Base-by-base conservation (phyloP, 2,888 invertebrate species). In the Romanomermis culicivorax region DNA sequence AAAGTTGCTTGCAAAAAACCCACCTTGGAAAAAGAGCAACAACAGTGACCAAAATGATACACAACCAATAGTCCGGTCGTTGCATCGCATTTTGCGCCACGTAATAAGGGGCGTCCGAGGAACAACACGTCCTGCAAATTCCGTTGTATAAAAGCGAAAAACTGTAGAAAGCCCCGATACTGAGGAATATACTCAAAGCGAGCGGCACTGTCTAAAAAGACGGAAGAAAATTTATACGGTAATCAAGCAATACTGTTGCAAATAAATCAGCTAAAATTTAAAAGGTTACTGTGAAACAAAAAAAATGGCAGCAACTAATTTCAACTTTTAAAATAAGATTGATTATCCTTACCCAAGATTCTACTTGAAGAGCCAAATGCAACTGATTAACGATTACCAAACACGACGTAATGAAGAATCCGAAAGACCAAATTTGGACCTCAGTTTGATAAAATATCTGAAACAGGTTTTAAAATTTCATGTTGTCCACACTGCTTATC, bases 391-490 rank as follows among this genome's bases (percentile, higher is more conserved):
- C 79, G 65, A 85, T 77, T 68, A 93, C 81, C 67, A 87, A 85
- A 61, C 82, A 79, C 20, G 85, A 84, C 67, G 85, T 83, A 60
- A 84, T 79, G 29, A 81, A 80, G 54, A 84, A 79, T 56, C 91
- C 93, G 72, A 88, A 89, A 70, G 83, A 80, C 82, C 85, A 88
- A 57, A 89, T 77, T 63, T 85, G 89, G 27, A 83, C 79, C 61
- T 55, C 55, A 1, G 61, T 54, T 1, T 55, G 57, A 4, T 20
- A 7, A 17, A 59, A 57, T 1, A 61, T 59, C 62, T 63, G 52
- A 29, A 62, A 55, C 27, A 26, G 24, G 43, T 17, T 43, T 3
- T 29, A 20, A n/a, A n/a, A n/a, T n/a, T n/a, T n/a, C n/a, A n/a
- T n/a, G n/a, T n/a, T n/a, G n/a, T n/a, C n/a, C n/a, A n/a, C n/a